Percentiles rank a stretch among this genome's conserved stretches.
Evolutionary conservation across 2,797 vertebrate species (phyloP).

Genomic region (Cuculus canorus): DNA sequence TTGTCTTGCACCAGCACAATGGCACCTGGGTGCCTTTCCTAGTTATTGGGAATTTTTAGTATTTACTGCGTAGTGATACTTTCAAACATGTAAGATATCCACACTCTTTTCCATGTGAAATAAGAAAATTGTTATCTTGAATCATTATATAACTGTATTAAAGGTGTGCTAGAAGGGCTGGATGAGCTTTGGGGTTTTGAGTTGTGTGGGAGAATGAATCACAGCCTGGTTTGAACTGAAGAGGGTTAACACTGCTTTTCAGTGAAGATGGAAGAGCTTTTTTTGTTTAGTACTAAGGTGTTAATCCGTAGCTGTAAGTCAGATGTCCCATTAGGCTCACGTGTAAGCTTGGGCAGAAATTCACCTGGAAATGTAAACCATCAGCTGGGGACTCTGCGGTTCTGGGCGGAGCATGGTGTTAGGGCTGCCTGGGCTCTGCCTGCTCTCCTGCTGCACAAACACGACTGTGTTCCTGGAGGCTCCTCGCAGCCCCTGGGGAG

Average conservation of each 20-base stretch:
- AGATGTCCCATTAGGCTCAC: not conserved
- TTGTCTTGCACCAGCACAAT: not conserved
- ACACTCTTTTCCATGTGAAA: not conserved
- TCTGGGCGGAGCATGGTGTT: accelerated
- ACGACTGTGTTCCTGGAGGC: not conserved
- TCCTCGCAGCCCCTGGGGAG: not conserved
- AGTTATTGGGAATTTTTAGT: not conserved
- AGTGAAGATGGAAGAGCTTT: not conserved
- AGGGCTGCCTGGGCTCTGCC: not conserved
- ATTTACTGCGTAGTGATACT: not conserved
- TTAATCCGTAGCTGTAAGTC: not conserved
- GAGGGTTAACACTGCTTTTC: not conserved
- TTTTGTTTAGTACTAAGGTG: not conserved
- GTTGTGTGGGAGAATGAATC: not conserved
- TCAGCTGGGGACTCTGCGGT: accelerated
- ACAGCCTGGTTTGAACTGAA: not conserved
- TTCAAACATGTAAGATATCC: not conserved
- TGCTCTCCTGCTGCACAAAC: not conserved
- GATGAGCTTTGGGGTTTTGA: not conserved
- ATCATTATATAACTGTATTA: not conserved
- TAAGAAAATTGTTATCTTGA: not conserved
- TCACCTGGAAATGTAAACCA: not conserved
- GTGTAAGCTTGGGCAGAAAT: not conserved
- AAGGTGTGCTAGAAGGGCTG: not conserved
- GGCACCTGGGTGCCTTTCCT: not conserved